Evolutionary conservation across 2,888 invertebrate genomes (phyloP), one percentile per base, ranked within the genome.

Genomic region (Rhamphomyia laevipes): DNA sequence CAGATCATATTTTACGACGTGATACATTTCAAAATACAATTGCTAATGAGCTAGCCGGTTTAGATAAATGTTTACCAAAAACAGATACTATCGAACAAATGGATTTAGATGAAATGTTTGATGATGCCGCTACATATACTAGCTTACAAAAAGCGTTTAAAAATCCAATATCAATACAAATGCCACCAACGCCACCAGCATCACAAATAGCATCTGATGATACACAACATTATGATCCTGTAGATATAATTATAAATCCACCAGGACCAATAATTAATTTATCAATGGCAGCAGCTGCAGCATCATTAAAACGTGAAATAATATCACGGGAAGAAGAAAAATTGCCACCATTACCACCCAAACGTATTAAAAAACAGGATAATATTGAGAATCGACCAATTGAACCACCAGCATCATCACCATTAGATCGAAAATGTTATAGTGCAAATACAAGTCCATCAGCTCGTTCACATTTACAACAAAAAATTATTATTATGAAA

Each of bases 91-190:
- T 50, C 2, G 68, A 66, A 38, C 61, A 59, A 40, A 71, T 74
- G 65, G 81, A 81, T 42, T 58, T 72, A 1, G 83, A 81, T 40
- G 75, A 77, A 30, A 80, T 80, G 38, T 85, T 85, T 54, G 81
- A 84, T 60, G 89, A 89, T 59, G 77, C 83, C 31, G 83, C 84
- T 51, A 87, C 87, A 0, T 90, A 90, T 61, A 84, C 86, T 1
- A 89, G 89, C 62, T 70, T 90, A 47, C 90, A 90, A 63, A 74
- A 86, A 62, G 90, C 90, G 0, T 89, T 89, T 72, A 86, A 82
- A 66, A 88, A 90, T 68, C 89, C 89, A 0, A 72, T 87, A 2
- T 73, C 76, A 21, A 77, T 85, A 51, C 73, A 81, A 0, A 64
- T 74, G 55, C 65, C 75, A 13, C 70, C 71, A 3, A 62, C 65